Conservation (phyloP, 2,113 vertebrate genomes). For the Hemiprocne comata region DNA sequence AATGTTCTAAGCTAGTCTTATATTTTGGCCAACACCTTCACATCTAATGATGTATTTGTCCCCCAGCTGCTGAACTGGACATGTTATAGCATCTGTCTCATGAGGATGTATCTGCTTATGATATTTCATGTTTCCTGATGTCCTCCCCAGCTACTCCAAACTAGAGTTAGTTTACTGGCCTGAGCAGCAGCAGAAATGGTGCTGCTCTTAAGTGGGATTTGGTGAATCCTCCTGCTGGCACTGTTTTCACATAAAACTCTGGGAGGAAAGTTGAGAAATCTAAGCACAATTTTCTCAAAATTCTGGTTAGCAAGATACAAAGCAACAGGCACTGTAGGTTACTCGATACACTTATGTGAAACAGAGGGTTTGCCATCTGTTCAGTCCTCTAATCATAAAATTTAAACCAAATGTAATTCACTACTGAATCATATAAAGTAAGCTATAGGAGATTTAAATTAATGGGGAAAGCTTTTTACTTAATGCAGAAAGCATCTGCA, state of each 20-base stretch:
- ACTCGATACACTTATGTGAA: not conserved
- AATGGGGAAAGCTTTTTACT: slow-evolving; percentile 26
- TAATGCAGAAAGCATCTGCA: slow-evolving; percentile 39
- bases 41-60: not conserved
- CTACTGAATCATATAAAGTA: slow-evolving; percentile 6
- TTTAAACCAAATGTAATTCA: slow-evolving; percentile 39
- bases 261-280: not conserved
- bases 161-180: not conserved
- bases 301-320: not conserved
- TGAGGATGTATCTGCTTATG: not conserved
- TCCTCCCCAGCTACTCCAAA: not conserved
- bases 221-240: not conserved
- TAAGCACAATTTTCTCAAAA: not conserved
- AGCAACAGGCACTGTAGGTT: not conserved
- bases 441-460: slow-evolving; percentile 30
- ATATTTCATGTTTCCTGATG: not conserved
- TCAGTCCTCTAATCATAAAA: slow-evolving; percentile 59
- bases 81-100: not conserved
- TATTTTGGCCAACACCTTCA: not conserved
- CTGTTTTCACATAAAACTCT: not conserved
- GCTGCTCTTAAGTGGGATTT: not conserved
- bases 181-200: not conserved
- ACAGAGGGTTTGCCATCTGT: slow-evolving; percentile 51
- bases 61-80: not conserved
- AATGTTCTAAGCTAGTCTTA: not conserved